phyloP scores from a whole-genome alignment of 2,888 invertebrate species.

The Branchinecta sandiegonensis region DNA sequence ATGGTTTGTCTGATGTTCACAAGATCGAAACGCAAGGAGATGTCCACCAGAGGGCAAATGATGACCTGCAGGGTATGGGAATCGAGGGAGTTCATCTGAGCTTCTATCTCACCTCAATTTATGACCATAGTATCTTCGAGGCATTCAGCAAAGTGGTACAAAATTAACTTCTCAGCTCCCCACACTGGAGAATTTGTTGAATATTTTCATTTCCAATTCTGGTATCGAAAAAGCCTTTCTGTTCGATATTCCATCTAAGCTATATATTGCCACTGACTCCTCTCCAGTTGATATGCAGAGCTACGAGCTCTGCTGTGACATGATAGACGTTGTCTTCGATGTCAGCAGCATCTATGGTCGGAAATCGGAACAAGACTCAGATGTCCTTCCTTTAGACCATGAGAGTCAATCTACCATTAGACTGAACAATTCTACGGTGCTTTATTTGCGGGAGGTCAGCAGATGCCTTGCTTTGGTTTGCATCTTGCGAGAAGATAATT shows the following conservation, averaged over 20 bases:
- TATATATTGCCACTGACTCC: constrained; percentile 99
- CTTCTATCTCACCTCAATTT: constrained; percentile 95
- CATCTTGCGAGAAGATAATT: constrained; percentile 91
- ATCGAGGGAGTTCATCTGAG: constrained; percentile 74
- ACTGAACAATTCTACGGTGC: constrained; percentile 87
- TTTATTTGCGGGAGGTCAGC: constrained; percentile 93
- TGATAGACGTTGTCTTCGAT: constrained; percentile 99
- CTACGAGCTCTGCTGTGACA: constrained; percentile 98
- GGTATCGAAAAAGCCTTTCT: constrained; percentile 98
- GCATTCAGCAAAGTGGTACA: constrained; percentile 99
- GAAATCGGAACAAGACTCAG: constrained; percentile 36
- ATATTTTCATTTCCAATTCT: constrained; percentile 95
- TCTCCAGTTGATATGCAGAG: constrained; percentile 99
- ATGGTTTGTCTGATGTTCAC: constrained; percentile 94
- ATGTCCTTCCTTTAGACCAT: constrained; percentile 77
- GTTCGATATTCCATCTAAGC: constrained; percentile 95
- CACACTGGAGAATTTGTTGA: constrained; percentile 88
- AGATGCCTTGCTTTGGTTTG: constrained; percentile 86
- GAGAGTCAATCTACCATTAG: constrained; percentile 91
- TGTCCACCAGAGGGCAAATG: constrained; percentile 90
- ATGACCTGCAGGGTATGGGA: constrained; percentile 79
- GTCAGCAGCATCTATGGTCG: constrained; percentile 95
- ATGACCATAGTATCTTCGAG: constrained; percentile 99
- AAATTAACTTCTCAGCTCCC: constrained; percentile 95
- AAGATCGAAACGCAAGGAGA: constrained; percentile 98